Evolutionary conservation across 64 coral and sea anemone species (phyloP).

Genomic region (Stichodactyla mertensii): DNA sequence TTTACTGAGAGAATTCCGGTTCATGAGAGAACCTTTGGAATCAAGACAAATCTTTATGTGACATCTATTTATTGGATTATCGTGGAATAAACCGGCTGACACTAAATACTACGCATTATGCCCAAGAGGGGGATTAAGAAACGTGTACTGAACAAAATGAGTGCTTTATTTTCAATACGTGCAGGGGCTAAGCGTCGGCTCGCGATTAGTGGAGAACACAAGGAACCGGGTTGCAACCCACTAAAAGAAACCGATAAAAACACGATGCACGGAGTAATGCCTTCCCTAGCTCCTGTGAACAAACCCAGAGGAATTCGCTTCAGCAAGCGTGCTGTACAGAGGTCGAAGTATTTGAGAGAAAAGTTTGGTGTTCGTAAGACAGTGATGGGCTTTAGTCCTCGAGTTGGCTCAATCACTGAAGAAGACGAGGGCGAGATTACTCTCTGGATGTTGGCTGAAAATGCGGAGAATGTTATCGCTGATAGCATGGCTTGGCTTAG

Average conservation of each 20-base stretch:
- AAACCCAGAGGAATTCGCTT: slow-evolving; percentile 14
- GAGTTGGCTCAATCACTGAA: slow-evolving; percentile 6
- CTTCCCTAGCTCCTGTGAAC: not conserved
- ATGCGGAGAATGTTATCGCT: slow-evolving; percentile 17
- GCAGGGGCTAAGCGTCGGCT: not conserved
- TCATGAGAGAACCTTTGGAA: not conserved
- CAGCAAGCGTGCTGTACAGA: slow-evolving; percentile 1
- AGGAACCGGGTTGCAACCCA: not conserved
- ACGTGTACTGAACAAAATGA: not conserved
- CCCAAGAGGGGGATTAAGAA: slow-evolving; percentile 13
- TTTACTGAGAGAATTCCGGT: not conserved
- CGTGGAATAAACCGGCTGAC: not conserved
- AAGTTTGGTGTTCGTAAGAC: slow-evolving; percentile 16
- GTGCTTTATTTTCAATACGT: slow-evolving; percentile 8
- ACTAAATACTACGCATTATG: not conserved
- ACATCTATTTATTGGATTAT: slow-evolving; percentile 12
- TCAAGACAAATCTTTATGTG: not conserved
- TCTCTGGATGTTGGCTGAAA: slow-evolving; percentile 23
- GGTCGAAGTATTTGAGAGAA: slow-evolving; percentile 10
- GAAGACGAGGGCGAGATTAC: slow-evolving; percentile 16
- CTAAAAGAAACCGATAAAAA: not conserved
- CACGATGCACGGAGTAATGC: not conserved
- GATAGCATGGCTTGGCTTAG: not conserved
- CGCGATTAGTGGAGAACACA: not conserved
- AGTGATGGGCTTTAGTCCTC: slow-evolving; percentile 18